A percentile compares a stretch with the other conserved stretches of the same genome.
phyloP scores from a whole-genome alignment of 64 coral and sea anemone genomes.

The Trachythela sp. region DNA sequence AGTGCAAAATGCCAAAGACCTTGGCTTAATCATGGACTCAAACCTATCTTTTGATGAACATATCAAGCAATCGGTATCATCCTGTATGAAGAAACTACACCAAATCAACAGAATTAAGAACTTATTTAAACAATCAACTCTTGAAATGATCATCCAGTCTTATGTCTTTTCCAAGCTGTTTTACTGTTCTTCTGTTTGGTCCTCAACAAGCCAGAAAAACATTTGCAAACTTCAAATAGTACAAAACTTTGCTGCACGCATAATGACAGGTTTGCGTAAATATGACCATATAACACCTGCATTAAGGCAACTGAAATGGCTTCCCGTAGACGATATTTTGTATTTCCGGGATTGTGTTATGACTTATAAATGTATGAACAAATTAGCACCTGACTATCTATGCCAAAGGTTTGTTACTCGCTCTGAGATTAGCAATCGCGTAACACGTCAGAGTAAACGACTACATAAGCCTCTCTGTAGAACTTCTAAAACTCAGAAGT shows the following conservation, averaged over 20 bases:
- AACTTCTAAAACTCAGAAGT: no score
- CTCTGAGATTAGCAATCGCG: no score
- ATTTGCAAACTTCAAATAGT: neutral
- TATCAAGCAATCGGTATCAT: constrained; percentile 19
- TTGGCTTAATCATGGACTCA: constrained; percentile 9
- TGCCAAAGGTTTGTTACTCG: no score
- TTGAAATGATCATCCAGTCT: neutral
- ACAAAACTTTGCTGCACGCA: neutral
- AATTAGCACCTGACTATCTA: no score
- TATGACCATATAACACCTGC: neutral
- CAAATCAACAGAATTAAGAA: constrained; percentile 40
- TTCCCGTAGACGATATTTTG: neutral
- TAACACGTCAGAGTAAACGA: no score
- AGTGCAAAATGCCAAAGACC: neutral
- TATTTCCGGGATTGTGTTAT: no score
- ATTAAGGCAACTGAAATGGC: constrained; percentile 14
- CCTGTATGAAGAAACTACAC: constrained; percentile 29
- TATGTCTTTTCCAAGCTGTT: constrained; percentile 21
- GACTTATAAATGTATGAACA: no score
- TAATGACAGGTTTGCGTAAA: neutral
- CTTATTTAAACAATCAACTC: neutral
- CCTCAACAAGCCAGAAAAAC: neutral
- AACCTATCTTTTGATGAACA: constrained; percentile 12
- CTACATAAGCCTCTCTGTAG: no score
- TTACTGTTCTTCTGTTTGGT: neutral